These are phyloP conservation scores for Synanthedon tipuliformis DNA, from an alignment of 2,888 invertebrate genomes.

Conservation along the genomic window DNA sequence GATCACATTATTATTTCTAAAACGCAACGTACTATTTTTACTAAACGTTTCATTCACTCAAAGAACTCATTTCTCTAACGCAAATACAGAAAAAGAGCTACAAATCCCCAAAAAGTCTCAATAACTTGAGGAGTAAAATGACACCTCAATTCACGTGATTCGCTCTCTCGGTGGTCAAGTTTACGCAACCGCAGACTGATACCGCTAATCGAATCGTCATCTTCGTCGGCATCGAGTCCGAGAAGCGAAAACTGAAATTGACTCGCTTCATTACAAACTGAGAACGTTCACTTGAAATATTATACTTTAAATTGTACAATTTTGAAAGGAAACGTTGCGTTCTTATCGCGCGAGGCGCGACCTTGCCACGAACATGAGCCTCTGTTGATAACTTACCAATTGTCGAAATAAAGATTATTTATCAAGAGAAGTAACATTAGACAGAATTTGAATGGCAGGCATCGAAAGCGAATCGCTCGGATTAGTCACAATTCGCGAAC, in stretches of 20 bases:
- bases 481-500: conserved; percentile 39
- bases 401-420: not conserved
- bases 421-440: too few relatives aligned
- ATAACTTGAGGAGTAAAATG: too few relatives aligned
- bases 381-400: not conserved
- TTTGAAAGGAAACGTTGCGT: not conserved
- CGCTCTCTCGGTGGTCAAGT: conserved; percentile 1
- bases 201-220: not conserved
- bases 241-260: conserved; percentile 1
- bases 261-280: conserved; percentile 1
- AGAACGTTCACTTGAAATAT: not conserved
- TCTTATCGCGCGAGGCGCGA: not conserved
- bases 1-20: too few relatives aligned
- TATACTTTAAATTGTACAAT: not conserved
- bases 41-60: too few relatives aligned
- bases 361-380: not conserved
- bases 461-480: conserved; percentile 20
- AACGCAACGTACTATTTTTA: too few relatives aligned
- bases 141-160: not conserved
- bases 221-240: not conserved
- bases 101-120: too few relatives aligned
- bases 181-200: not conserved
- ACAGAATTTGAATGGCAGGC: conserved; percentile 26
- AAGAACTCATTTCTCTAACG: too few relatives aligned
- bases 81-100: too few relatives aligned